A percentile compares a stretch with the other conserved stretches of the same genome.
Conservation (phyloP, 2,797 vertebrate species). For the Pampus argenteus region DNA sequence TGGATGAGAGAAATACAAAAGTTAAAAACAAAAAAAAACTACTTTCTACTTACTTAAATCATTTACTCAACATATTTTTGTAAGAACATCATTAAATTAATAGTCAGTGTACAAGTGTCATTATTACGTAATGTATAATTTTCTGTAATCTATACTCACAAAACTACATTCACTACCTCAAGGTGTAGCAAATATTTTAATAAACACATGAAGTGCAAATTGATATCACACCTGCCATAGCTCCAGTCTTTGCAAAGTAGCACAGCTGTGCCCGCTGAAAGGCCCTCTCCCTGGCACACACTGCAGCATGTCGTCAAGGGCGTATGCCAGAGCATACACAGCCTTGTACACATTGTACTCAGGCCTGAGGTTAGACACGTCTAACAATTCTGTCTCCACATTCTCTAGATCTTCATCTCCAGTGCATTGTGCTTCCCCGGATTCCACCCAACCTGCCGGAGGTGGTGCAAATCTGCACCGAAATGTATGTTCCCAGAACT, state of each 20-base stretch:
- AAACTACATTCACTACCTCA: too few relatives aligned
- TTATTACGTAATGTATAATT: too few relatives aligned
- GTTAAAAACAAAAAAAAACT: background rate
- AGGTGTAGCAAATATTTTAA: too few relatives aligned
- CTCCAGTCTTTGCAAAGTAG: slow-evolving; percentile 62
- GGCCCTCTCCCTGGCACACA: slow-evolving; percentile 76
- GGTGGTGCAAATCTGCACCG: slow-evolving; percentile 64
- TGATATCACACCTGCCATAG: slow-evolving; percentile 81
- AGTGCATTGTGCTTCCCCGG: slow-evolving; percentile 54
- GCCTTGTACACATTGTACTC: slow-evolving; percentile 76
- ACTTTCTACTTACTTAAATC: too few relatives aligned
- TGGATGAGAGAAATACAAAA: too few relatives aligned
- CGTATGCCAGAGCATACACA: slow-evolving; percentile 80
- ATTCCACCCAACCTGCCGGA: slow-evolving; percentile 23
- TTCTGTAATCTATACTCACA: background rate
- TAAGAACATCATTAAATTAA: too few relatives aligned
- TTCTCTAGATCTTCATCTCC: slow-evolving; percentile 61
- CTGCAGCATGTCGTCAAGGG: slow-evolving; percentile 70
- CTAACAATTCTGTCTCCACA: slow-evolving; percentile 63
- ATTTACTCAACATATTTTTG: too few relatives aligned
- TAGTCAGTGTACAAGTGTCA: too few relatives aligned
- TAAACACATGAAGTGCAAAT: background rate
- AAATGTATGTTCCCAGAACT: slow-evolving; percentile 78
- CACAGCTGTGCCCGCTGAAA: slow-evolving; percentile 71
- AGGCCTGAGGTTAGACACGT: slow-evolving; percentile 70